Percentiles rank a stretch among this genome's conserved stretches.
phyloP scores from a whole-genome alignment of 1,140 invertebrate genomes.

The Tetranychus urticae region DNA sequence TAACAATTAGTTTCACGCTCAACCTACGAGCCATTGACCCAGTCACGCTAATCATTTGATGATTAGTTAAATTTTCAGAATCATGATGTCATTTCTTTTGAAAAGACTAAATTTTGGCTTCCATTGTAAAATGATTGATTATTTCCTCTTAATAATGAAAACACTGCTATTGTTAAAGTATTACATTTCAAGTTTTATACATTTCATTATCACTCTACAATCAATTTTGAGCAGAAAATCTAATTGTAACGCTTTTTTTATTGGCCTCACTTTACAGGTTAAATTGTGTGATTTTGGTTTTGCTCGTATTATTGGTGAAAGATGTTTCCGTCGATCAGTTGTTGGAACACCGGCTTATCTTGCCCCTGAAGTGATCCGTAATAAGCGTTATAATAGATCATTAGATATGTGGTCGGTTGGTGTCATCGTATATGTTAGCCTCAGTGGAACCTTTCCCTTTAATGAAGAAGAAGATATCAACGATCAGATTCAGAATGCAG shows the following conservation, averaged over 20 bases:
- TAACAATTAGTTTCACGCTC: no score
- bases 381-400: conserved; percentile 94
- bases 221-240: neutral
- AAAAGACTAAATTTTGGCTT: no score
- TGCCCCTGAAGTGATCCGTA: conserved; percentile 92
- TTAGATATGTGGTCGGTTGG: conserved; percentile 99
- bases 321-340: conserved; percentile 84
- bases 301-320: conserved; percentile 92
- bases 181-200: no score
- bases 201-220: no score
- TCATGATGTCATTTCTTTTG: no score
- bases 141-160: no score
- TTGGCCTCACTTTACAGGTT: conserved; percentile 27
- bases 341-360: conserved; percentile 91
- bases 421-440: conserved; percentile 85
- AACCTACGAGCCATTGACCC: no score
- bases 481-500: conserved; percentile 97
- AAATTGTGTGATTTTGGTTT: conserved; percentile 98
- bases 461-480: conserved; percentile 99
- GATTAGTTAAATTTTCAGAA: neutral
- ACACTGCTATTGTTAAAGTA: no score
- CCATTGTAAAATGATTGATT: no score
- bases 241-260: neutral
- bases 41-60: neutral
- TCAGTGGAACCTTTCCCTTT: conserved; percentile 94